These are phyloP conservation scores for Schlechtendalia chinensis DNA, from an alignment of 1,140 invertebrate species.

Conservation along the genomic window DNA sequence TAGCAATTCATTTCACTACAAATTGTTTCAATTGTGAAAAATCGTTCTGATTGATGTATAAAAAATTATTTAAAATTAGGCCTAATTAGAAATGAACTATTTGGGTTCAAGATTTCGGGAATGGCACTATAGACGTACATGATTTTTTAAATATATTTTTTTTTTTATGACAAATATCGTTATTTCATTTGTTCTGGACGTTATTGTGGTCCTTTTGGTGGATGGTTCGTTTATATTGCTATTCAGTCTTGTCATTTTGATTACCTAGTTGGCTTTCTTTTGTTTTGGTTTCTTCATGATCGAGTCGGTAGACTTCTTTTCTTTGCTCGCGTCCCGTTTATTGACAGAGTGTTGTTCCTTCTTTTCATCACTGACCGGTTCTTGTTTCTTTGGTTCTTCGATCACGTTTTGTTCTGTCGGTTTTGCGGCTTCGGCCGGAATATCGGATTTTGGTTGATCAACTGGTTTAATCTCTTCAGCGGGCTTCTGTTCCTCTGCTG, in stretches of 20 bases:
- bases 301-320: slow-evolving; percentile 23
- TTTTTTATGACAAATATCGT: slow-evolving; percentile 21
- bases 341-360: slow-evolving; percentile 50
- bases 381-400: slow-evolving; percentile 27
- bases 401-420: neutral
- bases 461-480: slow-evolving; percentile 8
- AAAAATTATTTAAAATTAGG: slow-evolving; percentile 13
- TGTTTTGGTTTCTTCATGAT: slow-evolving; percentile 38
- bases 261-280: slow-evolving; percentile 26
- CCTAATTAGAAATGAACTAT: slow-evolving; percentile 30
- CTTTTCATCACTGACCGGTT: slow-evolving; percentile 32
- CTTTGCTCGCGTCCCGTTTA: slow-evolving; percentile 34
- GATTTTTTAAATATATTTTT: slow-evolving; percentile 14
- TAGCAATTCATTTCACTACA: slow-evolving; percentile 44
- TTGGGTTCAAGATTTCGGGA: slow-evolving; percentile 6
- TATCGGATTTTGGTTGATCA: slow-evolving; percentile 19
- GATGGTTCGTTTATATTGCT: slow-evolving; percentile 44
- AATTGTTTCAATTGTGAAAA: slow-evolving; percentile 35
- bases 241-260: slow-evolving; percentile 45
- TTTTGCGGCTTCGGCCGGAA: slow-evolving; percentile 14
- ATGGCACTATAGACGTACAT: slow-evolving; percentile 34
- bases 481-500: slow-evolving; percentile 27
- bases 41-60: slow-evolving; percentile 5
- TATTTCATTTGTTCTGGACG: slow-evolving; percentile 25
- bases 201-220: slow-evolving; percentile 34